Evolutionary conservation across 2,888 invertebrate species (phyloP).

Genomic region (Pheosia gnoma): DNA sequence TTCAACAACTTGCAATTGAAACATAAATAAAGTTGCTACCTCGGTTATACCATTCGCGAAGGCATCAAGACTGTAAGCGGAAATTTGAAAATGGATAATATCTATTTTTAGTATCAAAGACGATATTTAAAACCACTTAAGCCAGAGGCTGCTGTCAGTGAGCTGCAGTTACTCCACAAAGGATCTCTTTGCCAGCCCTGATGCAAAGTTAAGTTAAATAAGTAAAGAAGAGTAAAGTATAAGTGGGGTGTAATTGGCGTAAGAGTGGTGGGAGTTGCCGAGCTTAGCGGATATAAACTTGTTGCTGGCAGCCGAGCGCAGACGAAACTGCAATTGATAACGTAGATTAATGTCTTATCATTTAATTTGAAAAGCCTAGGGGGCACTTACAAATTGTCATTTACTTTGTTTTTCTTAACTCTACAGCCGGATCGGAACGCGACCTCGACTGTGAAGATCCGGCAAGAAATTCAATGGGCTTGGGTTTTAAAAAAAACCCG

Average conservation of each 20-base stretch:
- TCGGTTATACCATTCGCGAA: too few relatives aligned
- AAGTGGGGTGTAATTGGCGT: slow-evolving; percentile 56
- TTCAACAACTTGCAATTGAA: too few relatives aligned
- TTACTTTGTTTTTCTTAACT: too few relatives aligned
- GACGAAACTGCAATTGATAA: slow-evolving; percentile 46
- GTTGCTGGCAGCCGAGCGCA: slow-evolving; percentile 41
- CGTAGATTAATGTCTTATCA: too few relatives aligned
- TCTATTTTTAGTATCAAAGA: slow-evolving; percentile 13
- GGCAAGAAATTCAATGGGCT: too few relatives aligned
- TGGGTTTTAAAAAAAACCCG: too few relatives aligned
- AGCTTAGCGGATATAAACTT: slow-evolving; percentile 58
- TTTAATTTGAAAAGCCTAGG: too few relatives aligned
- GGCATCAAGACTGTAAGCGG: too few relatives aligned
- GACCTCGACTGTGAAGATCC: too few relatives aligned
- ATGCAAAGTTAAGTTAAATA: slow-evolving; percentile 39
- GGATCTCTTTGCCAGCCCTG: slow-evolving; percentile 44
- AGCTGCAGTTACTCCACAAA: slow-evolving; percentile 36
- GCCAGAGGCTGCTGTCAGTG: slow-evolving; percentile 31
- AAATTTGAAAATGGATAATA: not conserved
- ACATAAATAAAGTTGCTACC: too few relatives aligned
- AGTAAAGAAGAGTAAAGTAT: slow-evolving; percentile 33
- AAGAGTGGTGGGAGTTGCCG: slow-evolving; percentile 47
- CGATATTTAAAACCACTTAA: slow-evolving; percentile 20
- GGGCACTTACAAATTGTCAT: too few relatives aligned
- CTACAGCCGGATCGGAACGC: too few relatives aligned